Evolutionary conservation across 1,140 invertebrate species (phyloP).

Genomic region (Trissolcus basalis): DNA sequence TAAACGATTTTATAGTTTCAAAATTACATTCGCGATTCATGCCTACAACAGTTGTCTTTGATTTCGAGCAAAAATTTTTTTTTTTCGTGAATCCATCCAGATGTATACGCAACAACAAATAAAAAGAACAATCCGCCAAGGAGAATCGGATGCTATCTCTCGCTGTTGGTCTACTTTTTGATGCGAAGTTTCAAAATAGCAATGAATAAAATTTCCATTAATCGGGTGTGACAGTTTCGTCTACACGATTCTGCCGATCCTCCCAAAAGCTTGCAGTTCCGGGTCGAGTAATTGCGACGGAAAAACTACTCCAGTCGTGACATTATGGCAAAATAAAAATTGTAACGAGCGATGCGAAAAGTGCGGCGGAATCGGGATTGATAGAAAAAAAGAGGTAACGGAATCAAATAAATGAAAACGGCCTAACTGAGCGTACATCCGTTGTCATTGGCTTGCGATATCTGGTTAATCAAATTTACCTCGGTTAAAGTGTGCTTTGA

Average conservation of each 20-base stretch:
- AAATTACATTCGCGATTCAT: background rate
- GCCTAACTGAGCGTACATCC: conserved; percentile 11
- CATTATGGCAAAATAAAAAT: background rate
- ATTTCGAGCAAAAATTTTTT: too few relatives aligned
- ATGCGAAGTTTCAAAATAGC: conserved; percentile 32
- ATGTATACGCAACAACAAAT: too few relatives aligned
- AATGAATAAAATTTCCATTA: conserved; percentile 43
- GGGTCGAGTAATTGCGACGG: conserved; percentile 6
- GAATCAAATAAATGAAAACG: background rate
- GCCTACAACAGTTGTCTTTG: too few relatives aligned
- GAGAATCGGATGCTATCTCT: background rate
- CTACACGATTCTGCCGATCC: background rate
- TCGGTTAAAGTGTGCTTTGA: conserved; percentile 10
- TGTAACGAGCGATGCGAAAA: too few relatives aligned
- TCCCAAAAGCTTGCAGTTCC: conserved; percentile 5
- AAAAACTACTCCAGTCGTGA: conserved; percentile 9
- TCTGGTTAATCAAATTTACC: conserved; percentile 32
- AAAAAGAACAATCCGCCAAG: too few relatives aligned
- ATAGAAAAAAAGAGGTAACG: background rate
- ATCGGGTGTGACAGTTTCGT: conserved; percentile 18
- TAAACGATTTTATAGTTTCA: too few relatives aligned
- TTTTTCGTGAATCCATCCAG: too few relatives aligned
- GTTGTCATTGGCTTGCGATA: background rate
- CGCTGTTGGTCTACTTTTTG: background rate
- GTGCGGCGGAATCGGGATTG: too few relatives aligned